Percentiles rank a stretch among this genome's conserved stretches.
These are phyloP conservation scores for Xylota segnis DNA, from an alignment of 2,888 invertebrate species.

Conservation along the genomic window DNA sequence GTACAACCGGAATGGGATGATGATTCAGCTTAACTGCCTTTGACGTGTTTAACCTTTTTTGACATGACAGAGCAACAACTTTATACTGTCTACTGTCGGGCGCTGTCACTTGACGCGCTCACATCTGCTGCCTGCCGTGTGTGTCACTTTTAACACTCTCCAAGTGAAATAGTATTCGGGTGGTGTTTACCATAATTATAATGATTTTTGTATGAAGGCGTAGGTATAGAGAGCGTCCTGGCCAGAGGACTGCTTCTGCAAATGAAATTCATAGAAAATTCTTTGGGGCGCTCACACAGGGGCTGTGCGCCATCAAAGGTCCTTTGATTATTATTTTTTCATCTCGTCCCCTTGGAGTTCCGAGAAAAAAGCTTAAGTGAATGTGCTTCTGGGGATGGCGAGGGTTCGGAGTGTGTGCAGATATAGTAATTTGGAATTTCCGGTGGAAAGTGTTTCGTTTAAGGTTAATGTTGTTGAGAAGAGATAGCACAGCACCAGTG, in stretches of 20 bases:
- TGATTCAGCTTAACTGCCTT: conserved; percentile 66
- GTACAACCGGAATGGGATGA: conserved; percentile 53
- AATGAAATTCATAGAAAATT: conserved; percentile 52
- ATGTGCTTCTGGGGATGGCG: conserved; percentile 10
- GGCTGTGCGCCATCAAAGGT: conserved; percentile 21
- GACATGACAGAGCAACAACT: conserved; percentile 57
- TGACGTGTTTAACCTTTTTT: conserved; percentile 70
- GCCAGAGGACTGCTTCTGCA: conserved; percentile 25
- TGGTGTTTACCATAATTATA: conserved; percentile 52
- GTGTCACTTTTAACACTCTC: conserved; percentile 50
- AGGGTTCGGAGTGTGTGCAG: conserved; percentile 11
- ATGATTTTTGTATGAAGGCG: conserved; percentile 46
- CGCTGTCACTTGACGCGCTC: conserved; percentile 11
- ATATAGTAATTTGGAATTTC: conserved; percentile 51
- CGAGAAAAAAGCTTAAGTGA: conserved; percentile 13
- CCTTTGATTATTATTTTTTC: conserved; percentile 37
- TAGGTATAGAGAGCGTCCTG: not conserved
- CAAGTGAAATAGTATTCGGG: conserved; percentile 25
- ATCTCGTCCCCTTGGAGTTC: not conserved
- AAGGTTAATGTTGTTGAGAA: conserved; percentile 38
- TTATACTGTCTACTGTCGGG: conserved; percentile 38
- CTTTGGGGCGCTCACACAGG: conserved; percentile 11
- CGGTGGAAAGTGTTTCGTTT: conserved; percentile 46
- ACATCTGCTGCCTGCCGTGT: not conserved
- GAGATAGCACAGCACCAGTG: not conserved